Evolutionary conservation across 2,797 vertebrate genomes (phyloP).

Genomic region (Tiaroga cobitis): DNA sequence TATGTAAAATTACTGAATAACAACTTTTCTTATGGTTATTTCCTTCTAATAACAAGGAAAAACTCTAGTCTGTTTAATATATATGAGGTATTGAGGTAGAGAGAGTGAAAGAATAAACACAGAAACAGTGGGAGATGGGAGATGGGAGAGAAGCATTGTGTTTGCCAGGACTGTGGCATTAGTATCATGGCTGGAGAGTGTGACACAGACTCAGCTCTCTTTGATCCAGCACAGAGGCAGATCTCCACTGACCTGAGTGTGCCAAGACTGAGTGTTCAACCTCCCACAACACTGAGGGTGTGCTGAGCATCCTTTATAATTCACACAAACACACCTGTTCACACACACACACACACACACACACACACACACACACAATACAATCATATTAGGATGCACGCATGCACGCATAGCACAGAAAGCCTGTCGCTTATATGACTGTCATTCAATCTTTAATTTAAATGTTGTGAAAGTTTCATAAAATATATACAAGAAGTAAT

Average conservation of each 20-base stretch:
- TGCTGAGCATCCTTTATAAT: slow-evolving; percentile 45
- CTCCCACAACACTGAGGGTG: slow-evolving; percentile 67
- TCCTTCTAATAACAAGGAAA: background rate
- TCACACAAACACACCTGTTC: slow-evolving; percentile 71
- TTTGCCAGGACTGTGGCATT: slow-evolving; percentile 71
- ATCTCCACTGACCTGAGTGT: slow-evolving; percentile 72
- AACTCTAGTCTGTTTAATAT: background rate
- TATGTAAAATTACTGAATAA: background rate
- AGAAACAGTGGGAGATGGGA: slow-evolving; percentile 60
- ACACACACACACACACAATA: too few relatives aligned
- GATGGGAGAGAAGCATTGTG: slow-evolving; percentile 59
- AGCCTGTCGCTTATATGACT: background rate
- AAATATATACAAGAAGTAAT: slow-evolving; percentile 28
- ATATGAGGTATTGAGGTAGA: slow-evolving; percentile 6
- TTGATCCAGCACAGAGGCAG: slow-evolving; percentile 76
- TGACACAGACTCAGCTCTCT: slow-evolving; percentile 68
- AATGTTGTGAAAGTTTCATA: slow-evolving; percentile 8
- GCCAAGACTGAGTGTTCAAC: slow-evolving; percentile 73
- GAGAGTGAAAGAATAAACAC: slow-evolving; percentile 12
- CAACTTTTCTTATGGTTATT: background rate
- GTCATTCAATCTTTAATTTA: slow-evolving; percentile 25
- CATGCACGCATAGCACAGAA: background rate
- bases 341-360: slow-evolving; percentile 1
- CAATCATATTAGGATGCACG: slow-evolving; percentile 5
- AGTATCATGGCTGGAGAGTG: slow-evolving; percentile 72